phyloP scores from a whole-genome alignment of 2,113 vertebrate genomes.

The Octodon degus region DNA sequence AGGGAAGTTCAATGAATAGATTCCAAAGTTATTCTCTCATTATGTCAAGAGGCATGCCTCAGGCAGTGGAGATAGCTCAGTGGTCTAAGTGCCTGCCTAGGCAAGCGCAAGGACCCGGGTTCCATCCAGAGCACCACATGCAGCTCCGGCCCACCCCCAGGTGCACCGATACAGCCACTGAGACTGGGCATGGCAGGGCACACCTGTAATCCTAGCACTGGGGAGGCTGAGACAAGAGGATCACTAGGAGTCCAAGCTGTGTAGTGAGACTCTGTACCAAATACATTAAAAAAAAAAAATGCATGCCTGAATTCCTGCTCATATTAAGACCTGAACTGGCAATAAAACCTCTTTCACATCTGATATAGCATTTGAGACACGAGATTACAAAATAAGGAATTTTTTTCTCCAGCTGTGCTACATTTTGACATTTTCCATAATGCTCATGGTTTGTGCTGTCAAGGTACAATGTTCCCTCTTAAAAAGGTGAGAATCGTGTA shows the following conservation, averaged over 20 bases:
- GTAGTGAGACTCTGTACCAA: too few relatives aligned
- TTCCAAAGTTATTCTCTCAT: background rate
- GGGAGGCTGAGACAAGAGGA: too few relatives aligned
- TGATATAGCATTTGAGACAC: background rate
- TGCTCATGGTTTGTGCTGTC: background rate
- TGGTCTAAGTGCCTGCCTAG: too few relatives aligned
- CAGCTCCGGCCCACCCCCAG: too few relatives aligned
- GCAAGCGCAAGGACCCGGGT: too few relatives aligned
- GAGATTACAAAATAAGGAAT: constrained; percentile 33
- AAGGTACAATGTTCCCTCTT: constrained; percentile 1
- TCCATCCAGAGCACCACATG: too few relatives aligned
- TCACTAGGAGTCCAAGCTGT: too few relatives aligned
- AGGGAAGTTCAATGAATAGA: background rate
- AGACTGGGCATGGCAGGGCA: too few relatives aligned
- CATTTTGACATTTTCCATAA: constrained; percentile 52
- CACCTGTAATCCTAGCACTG: too few relatives aligned
- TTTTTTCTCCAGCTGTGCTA: constrained; percentile 53
- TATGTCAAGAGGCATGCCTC: background rate
- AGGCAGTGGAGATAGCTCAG: too few relatives aligned
- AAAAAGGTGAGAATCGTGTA: background rate
- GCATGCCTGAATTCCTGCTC: background rate
- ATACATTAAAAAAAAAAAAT: background rate
- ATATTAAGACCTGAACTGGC: constrained; percentile 39
- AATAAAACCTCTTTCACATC: constrained; percentile 21
- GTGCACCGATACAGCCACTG: too few relatives aligned